Conservation (phyloP, 64 coral and sea anemone genomes). For the Platygyra sinensis region DNA sequence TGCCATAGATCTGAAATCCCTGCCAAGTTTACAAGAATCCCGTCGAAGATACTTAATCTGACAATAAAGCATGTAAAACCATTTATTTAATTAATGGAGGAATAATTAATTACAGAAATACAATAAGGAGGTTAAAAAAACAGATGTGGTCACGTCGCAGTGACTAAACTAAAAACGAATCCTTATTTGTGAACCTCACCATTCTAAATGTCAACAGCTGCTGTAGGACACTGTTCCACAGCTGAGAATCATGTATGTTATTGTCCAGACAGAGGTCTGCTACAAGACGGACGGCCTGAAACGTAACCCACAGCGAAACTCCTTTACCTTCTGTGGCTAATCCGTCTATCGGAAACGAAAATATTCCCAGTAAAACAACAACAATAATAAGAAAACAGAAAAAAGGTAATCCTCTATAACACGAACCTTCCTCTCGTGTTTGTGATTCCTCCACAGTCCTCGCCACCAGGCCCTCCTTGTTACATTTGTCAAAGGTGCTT, state of each 20-base stretch:
- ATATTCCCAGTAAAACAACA: no score
- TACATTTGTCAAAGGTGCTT: slow-evolving; percentile 93
- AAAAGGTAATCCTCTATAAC: no score
- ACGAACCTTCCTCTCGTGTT: slow-evolving; percentile 77
- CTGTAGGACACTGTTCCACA: slow-evolving; percentile 94
- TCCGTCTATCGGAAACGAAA: no score
- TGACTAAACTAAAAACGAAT: no score
- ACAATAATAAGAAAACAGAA: no score
- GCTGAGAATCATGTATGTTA: slow-evolving; percentile 86
- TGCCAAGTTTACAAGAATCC: slow-evolving; percentile 83
- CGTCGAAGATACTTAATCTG: slow-evolving; percentile 82
- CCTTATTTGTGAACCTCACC: slow-evolving; percentile 31
- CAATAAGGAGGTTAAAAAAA: no score
- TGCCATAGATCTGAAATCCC: slow-evolving; percentile 85
- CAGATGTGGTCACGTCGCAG: no score
- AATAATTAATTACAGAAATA: no score
- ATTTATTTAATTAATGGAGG: not conserved
- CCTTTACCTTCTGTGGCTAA: not conserved
- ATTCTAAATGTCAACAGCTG: slow-evolving; percentile 90
- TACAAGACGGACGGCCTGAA: slow-evolving; percentile 81
- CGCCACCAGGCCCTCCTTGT: slow-evolving; percentile 95
- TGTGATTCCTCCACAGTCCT: slow-evolving; percentile 96
- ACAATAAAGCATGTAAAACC: not conserved
- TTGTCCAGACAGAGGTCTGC: slow-evolving; percentile 95
- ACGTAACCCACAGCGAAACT: not conserved